Evolutionary conservation across 2,888 invertebrate species (phyloP).

Genomic region (Catotricha subobsoleta): DNA sequence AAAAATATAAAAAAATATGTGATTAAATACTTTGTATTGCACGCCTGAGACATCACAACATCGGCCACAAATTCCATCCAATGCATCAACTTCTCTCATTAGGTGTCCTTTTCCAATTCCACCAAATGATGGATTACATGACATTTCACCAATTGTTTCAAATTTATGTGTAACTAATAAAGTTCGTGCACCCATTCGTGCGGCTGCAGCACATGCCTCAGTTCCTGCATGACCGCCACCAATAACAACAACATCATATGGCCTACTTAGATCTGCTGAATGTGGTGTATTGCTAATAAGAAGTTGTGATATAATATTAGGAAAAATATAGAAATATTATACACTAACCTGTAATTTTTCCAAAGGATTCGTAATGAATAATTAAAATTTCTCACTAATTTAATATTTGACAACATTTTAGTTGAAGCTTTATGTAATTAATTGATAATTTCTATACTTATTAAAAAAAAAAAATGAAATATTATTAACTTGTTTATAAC

Average conservation of each 20-base stretch:
- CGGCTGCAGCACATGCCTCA: conserved; percentile 69
- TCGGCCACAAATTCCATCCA: conserved; percentile 66
- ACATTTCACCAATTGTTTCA: conserved; percentile 76
- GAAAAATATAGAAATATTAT: no score
- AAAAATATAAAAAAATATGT: conserved; percentile 4
- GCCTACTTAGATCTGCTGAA: background rate
- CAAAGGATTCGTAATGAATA: no score
- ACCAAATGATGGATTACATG: conserved; percentile 85
- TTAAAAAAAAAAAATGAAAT: no score
- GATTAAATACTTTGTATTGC: conserved; percentile 44
- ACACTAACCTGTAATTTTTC: no score
- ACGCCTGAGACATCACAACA: conserved; percentile 68
- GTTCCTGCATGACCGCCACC: conserved; percentile 87
- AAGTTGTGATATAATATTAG: no score
- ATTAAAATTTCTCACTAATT: no score
- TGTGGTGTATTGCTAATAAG: no score
- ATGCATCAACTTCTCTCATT: conserved; percentile 71
- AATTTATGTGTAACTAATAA: conserved; percentile 68
- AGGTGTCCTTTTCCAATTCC: conserved; percentile 84
- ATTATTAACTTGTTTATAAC: no score
- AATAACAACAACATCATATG: conserved; percentile 57
- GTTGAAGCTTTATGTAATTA: no score
- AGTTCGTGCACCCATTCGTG: conserved; percentile 55
- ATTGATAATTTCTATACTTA: no score
- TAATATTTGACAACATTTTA: no score